Conservation (phyloP, 1,140 invertebrate genomes). For the Cotesia typhae region DNA sequence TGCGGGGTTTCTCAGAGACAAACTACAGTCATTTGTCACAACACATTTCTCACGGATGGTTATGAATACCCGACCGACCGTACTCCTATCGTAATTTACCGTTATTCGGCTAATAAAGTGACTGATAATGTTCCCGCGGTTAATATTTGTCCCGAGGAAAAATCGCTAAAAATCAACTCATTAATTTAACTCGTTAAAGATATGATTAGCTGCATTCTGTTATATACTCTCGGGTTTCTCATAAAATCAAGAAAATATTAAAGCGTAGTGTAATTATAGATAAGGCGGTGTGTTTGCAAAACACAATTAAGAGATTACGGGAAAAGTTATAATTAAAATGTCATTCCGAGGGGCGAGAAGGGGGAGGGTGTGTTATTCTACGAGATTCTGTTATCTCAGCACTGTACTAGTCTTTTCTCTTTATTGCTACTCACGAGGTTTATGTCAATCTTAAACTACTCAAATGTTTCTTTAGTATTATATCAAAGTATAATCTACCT, state of each 20-base stretch:
- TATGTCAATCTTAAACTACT: neutral
- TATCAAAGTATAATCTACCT: neutral
- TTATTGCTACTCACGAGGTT: neutral
- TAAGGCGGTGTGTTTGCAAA: conserved; percentile 37
- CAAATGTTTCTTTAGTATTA: too few relatives aligned
- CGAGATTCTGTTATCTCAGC: conserved; percentile 23
- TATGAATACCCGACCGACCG: conserved; percentile 32
- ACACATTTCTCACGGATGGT: conserved; percentile 44
- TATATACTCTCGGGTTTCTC: neutral
- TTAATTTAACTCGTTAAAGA: neutral
- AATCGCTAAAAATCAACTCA: neutral
- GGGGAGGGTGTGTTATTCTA: conserved; percentile 7
- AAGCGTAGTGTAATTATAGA: conserved; percentile 41
- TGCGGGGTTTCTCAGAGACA: conserved; percentile 44
- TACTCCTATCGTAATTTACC: neutral
- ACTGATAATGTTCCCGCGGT: conserved; percentile 10
- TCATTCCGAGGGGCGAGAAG: neutral
- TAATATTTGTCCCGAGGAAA: too few relatives aligned
- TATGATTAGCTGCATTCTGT: neutral
- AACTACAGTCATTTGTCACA: conserved; percentile 61
- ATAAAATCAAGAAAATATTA: conserved; percentile 13
- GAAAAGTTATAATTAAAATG: conserved; percentile 37
- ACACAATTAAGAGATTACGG: conserved; percentile 43
- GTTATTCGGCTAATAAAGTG: conserved; percentile 51
- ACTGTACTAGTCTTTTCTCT: conserved; percentile 1